Base-by-base conservation (phyloP, 2,888 invertebrate species). In the Coenonympha arcania region DNA sequence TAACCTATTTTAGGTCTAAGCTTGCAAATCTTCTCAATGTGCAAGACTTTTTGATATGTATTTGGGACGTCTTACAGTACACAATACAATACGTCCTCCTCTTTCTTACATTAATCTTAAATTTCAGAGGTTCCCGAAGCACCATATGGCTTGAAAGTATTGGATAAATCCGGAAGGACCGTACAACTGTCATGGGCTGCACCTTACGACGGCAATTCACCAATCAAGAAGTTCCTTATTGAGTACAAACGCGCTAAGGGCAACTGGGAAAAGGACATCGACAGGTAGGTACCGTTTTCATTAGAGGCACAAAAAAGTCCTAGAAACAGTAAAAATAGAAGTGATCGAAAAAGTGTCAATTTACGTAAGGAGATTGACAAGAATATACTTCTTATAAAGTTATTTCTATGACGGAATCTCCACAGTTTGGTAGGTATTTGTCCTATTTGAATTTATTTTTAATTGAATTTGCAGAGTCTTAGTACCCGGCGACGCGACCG, bases 181-280 rank as follows among this genome's bases (percentile, higher is more conserved):
- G 95, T 96, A 45, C 95, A 96, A 73, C 80, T 96, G 18, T 95
- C 95, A 11, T 96, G 96, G 96, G 94, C 94, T 13, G 93, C 95
- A 56, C 95, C 96, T 40, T 96, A 95, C 74, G 94, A 95, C 68
- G 96, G 96, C 64, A 95, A 96, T 76, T 95, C 95, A 3, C 94
- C 93, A 1, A 93, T 96, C 64, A 95, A 92, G 68, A 91, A 93
- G 76, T 96, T 95, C 81, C 91, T 94, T 54, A 95, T 96, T 70
- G 95, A 96, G 76, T 95, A 95, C 81, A 96, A 96, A 80, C 92
- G 94, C 59, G 93, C 93, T 64, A 92, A 93, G 61, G 84, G 84
- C 60, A 84, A 72, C 67, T 86, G 86, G 86, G 95, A 93, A 64
- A 90, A 91, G 59, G 94, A 95, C 72, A 93, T 95, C 63, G 95